Evolutionary conservation across 2,797 vertebrate species (phyloP).

Genomic region (Diceros bicornis): DNA sequence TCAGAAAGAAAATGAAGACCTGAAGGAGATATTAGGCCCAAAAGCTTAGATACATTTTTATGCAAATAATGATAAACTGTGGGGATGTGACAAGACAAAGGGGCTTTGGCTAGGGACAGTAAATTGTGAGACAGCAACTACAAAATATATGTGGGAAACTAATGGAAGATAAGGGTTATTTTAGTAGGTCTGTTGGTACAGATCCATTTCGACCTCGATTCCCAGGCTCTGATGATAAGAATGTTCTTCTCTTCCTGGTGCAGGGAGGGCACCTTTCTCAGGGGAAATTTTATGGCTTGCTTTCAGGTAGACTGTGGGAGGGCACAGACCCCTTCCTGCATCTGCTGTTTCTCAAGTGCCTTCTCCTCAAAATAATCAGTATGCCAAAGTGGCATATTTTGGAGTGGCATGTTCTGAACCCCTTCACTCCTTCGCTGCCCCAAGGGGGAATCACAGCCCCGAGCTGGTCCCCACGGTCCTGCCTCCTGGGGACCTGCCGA

Average conservation of each 20-base stretch:
- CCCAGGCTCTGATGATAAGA: not conserved
- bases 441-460: not conserved
- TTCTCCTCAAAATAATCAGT: not conserved
- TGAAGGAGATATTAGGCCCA: not conserved
- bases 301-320: not conserved
- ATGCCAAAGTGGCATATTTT: not conserved
- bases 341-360: not conserved
- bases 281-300: not conserved
- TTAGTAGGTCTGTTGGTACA: not conserved
- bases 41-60: not conserved
- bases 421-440: not conserved
- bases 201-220: not conserved
- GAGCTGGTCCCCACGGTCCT: not conserved
- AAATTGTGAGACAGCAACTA: not conserved
- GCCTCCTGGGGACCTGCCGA: no score
- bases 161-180: not conserved
- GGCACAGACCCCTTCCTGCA: not conserved
- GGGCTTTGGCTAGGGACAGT: not conserved
- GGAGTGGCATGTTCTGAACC: not conserved
- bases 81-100: not conserved
- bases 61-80: not conserved
- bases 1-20: conserved; percentile 5
- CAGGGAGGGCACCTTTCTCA: not conserved
- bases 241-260: not conserved
- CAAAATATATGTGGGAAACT: not conserved